Evolutionary conservation across 1,140 invertebrate species (phyloP), one percentile per base, ranked within the genome.

Genomic region (Vanessa atalanta): DNA sequence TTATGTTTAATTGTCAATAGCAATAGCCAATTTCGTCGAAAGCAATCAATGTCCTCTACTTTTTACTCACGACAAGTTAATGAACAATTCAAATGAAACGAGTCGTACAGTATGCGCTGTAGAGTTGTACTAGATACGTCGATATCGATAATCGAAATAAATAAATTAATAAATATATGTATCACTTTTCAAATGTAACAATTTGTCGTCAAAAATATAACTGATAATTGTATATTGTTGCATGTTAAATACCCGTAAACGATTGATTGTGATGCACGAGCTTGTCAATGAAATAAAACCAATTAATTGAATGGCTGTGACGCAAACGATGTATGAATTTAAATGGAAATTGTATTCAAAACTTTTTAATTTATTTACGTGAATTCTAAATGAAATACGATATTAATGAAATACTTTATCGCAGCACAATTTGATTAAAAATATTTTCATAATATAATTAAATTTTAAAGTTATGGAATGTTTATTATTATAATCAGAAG

Each of bases 61-160:
- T 60, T 60, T 60, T 60, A 26, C 23, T 15, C n/a, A 51, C 14
- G 48, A 60, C 55, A n/a, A 60, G 55, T 60, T 60, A 60, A 60
- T 26, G 55, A 60, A 61, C 26, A 37, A 15, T 61, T 61, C 57
- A 26, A 26, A 23, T 60, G 23, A 26, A 60, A 23, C 51, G n/a
- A n/a, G 51, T 60, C 13, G 20, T 60, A 60, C 37, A 43, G 7
- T 43, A 43, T 7, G 23, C 55, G 20, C 11, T 60, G 20, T 20
- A 60, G 55, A 26, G 55, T 26, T 60, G 55, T 12, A 8, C 55
- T 60, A 11, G 3, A 60, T n/a, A 26, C 13, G 8, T 60, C 55
- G 55, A 26, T n/a, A 31, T 60, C n/a, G 51, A 9, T 26, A 26
- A 31, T 61, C 43, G 11, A 37, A 60, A 60, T 31, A 37, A 60